Conservation (phyloP, 2,797 vertebrate species). For the Syncerus caffer region DNA sequence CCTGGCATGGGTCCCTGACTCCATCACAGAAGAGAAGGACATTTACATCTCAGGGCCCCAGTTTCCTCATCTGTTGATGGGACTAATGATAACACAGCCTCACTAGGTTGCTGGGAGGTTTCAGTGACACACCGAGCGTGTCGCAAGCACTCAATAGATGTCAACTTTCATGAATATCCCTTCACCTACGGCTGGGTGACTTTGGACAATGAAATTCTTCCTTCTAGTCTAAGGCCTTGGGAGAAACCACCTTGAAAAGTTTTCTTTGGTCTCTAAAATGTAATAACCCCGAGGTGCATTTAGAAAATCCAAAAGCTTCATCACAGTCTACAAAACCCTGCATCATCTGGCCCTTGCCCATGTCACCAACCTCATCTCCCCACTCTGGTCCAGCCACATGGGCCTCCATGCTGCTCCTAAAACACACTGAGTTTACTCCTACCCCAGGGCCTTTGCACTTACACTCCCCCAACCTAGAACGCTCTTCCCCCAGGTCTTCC, state of each 20-base stretch:
- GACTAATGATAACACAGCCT: fast-evolving
- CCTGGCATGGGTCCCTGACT: fast-evolving
- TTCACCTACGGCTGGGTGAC: neutral
- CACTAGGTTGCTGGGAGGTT: neutral
- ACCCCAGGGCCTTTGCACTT: neutral
- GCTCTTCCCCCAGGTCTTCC: neutral
- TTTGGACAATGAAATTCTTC: neutral
- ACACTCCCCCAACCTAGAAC: neutral
- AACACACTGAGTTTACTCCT: neutral
- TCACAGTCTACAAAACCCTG: neutral
- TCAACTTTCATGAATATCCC: neutral
- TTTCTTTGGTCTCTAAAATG: neutral
- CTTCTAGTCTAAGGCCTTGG: neutral
- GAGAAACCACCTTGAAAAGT: neutral
- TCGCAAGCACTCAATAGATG: too few relatives aligned
- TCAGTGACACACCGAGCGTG: fast-evolving
- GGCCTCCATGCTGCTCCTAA: neutral
- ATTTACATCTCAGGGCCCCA: neutral
- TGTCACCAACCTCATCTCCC: neutral
- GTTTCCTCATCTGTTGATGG: neutral
- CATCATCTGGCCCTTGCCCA: neutral
- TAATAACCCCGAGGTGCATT: neutral
- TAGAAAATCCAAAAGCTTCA: neutral
- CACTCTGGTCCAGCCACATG: fast-evolving
- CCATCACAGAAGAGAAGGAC: fast-evolving